Conservation (phyloP, 2,113 vertebrate genomes). For the Campylorhamphus procurvoides region DNA sequence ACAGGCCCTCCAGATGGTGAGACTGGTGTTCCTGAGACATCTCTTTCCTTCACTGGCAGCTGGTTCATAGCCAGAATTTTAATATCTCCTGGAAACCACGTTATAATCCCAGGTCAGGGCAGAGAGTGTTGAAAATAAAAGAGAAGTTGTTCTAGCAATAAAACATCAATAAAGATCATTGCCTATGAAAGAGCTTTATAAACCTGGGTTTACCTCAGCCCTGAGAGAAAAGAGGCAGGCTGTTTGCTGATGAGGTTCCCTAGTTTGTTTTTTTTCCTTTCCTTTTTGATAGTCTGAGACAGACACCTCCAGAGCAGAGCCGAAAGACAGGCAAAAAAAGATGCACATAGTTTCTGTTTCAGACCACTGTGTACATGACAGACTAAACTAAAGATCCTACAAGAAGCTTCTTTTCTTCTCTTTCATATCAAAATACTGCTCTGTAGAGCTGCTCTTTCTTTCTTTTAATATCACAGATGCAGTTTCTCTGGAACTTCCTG, state of each 20-base stretch:
- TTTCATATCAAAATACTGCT: not conserved
- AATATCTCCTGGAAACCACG: not conserved
- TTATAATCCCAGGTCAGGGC: not conserved
- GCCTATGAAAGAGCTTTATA: not conserved
- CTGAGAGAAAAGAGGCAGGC: not conserved
- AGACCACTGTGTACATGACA: not conserved
- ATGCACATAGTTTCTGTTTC: not conserved
- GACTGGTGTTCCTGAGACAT: not conserved
- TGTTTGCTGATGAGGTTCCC: not conserved
- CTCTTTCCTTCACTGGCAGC: not conserved
- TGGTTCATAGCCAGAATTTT: not conserved
- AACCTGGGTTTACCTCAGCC: not conserved
- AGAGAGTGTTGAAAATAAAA: not conserved
- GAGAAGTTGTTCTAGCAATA: not conserved
- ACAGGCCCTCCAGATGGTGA: not conserved
- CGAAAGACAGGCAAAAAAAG: not conserved
- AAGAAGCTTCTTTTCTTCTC: not conserved
- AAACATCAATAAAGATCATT: not conserved
- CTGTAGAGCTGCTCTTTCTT: not conserved
- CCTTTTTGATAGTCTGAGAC: not conserved
- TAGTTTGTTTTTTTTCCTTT: not conserved
- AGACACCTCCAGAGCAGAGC: not conserved
- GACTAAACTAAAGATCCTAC: not conserved
- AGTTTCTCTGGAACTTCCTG: conserved; percentile 13
- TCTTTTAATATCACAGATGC: not conserved